These are phyloP conservation scores for Orthosia cruda DNA, from an alignment of 2,888 invertebrate species.

Conservation along the genomic window DNA sequence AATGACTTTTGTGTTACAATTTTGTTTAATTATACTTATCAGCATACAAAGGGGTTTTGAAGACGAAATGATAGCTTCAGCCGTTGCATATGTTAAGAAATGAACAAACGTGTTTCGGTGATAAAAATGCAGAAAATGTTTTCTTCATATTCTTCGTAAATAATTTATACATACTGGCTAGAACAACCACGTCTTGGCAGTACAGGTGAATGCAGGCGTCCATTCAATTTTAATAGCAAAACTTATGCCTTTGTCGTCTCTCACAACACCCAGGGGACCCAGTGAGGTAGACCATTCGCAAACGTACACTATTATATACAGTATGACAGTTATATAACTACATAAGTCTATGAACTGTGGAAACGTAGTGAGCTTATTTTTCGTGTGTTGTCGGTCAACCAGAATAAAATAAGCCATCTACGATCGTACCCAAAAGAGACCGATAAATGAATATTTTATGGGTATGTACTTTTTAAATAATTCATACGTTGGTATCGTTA, in stretches of 20 bases:
- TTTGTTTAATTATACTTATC: conserved; percentile 65
- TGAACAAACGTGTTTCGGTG: not conserved
- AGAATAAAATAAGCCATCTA: conserved; percentile 46
- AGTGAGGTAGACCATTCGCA: conserved; percentile 31
- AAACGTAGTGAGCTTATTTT: conserved; percentile 28
- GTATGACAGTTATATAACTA: conserved; percentile 17
- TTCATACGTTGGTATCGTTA: conserved; percentile 76
- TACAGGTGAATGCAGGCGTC: conserved; percentile 55
- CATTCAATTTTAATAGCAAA: conserved; percentile 61
- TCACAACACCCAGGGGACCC: conserved; percentile 30
- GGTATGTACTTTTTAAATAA: conserved; percentile 76
- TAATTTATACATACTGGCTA: not conserved
- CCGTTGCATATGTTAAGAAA: not conserved
- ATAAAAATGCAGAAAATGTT: not conserved
- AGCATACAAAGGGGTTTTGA: conserved; percentile 32
- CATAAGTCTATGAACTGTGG: conserved; percentile 9
- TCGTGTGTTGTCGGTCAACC: conserved; percentile 31
- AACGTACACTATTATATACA: conserved; percentile 12
- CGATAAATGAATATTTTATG: conserved; percentile 74
- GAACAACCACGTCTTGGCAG: conserved; percentile 13
- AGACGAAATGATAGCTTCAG: conserved; percentile 9
- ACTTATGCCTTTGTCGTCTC: conserved; percentile 38
- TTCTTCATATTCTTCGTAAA: not conserved
- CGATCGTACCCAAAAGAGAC: conserved; percentile 57
- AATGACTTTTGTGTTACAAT: conserved; percentile 46